These are phyloP conservation scores for Caenorhabditis angaria DNA, from an alignment of 2,888 invertebrate species.

Conservation along the genomic window DNA sequence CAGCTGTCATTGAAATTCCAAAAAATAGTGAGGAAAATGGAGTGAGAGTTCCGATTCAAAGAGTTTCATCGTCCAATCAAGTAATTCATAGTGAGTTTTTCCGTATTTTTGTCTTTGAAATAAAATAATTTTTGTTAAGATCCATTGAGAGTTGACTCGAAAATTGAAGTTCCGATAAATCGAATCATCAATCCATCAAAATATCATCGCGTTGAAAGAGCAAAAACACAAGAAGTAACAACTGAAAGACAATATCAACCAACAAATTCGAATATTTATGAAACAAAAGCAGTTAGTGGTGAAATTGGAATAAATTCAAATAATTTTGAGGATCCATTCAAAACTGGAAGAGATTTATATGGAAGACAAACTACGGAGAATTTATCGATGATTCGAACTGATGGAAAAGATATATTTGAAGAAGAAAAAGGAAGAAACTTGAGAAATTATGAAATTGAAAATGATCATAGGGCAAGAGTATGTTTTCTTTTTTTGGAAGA, in stretches of 20 bases:
- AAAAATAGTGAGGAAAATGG: background rate
- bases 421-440: background rate
- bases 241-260: background rate
- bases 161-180: background rate
- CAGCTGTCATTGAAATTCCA: slow-evolving; percentile 3
- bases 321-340: slow-evolving; percentile 16
- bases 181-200: background rate
- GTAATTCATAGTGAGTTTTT: too few relatives aligned
- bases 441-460: background rate
- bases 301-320: slow-evolving; percentile 10
- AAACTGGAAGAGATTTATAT: slow-evolving; percentile 17
- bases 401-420: background rate
- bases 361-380: slow-evolving; percentile 29
- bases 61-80: too few relatives aligned
- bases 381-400: slow-evolving; percentile 11
- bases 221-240: slow-evolving; percentile 30
- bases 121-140: too few relatives aligned
- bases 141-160: background rate
- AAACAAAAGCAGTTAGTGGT: slow-evolving; percentile 21
- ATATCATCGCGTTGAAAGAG: slow-evolving; percentile 9
- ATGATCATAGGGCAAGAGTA: background rate
- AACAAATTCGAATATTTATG: slow-evolving; percentile 6
- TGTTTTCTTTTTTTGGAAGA: background rate
- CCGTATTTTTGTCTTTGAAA: too few relatives aligned
- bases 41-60: background rate